Conservation (phyloP, 2,113 vertebrate genomes). For the Saiga tatarica region DNA sequence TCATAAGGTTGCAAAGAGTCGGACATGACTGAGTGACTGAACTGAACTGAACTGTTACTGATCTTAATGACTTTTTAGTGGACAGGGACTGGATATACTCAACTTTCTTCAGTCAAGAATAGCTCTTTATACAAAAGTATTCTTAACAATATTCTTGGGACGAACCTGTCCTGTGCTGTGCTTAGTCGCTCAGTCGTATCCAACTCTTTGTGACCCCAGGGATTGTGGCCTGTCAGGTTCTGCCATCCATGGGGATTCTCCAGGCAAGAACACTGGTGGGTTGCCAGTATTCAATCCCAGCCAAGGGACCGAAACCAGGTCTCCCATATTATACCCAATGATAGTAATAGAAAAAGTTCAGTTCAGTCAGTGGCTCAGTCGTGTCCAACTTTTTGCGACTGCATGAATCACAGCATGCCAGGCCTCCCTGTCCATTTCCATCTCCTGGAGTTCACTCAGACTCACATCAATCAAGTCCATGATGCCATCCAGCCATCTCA, state of each 20-base stretch:
- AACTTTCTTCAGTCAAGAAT: not conserved
- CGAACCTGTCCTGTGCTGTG: not conserved
- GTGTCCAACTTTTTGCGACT: too few species aligned
- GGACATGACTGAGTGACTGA: too few species aligned
- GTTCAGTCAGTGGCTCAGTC: too few species aligned
- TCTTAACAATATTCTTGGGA: not conserved
- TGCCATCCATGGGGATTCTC: not conserved
- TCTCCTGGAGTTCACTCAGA: too few species aligned
- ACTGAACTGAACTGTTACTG: too few species aligned
- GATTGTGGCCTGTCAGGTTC: not conserved
- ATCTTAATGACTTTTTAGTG: not conserved
- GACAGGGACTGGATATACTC: not conserved
- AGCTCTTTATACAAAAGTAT: not conserved
- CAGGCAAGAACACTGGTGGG: not conserved
- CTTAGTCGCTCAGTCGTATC: accelerated
- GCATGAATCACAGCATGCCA: too few species aligned
- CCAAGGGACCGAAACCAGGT: not conserved
- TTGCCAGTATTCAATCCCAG: not conserved
- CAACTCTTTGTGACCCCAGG: not conserved
- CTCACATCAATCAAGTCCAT: too few species aligned
- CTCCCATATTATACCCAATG: not conserved
- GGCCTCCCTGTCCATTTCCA: too few species aligned
- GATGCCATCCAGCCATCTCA: too few species aligned
- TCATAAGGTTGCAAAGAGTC: too few species aligned
- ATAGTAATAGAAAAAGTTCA: not conserved